Base-by-base conservation (phyloP, 2,113 vertebrate genomes). In the Mormyrus iriodes region DNA sequence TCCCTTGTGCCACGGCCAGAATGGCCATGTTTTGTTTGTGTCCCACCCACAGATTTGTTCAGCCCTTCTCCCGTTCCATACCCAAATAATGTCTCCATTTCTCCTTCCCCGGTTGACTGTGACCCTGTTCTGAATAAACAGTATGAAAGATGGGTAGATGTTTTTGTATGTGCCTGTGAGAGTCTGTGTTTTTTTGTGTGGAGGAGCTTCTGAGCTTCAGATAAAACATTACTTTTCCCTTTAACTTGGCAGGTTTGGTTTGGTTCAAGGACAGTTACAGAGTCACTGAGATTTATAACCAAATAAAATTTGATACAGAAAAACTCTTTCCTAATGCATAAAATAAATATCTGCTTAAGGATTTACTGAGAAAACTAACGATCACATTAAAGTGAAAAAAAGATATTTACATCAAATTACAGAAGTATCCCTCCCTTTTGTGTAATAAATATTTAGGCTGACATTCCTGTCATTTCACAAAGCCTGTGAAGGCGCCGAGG, bases 401-500 rank as follows among this genome's bases (percentile, higher is more conserved):
- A 24, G 24, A 48, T 51, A 85, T 51, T 51, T 42, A 46, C 9
- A 31, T 24, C 13, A n/a, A 31, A 24, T n/a, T 88, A 55, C 42
- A 69, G 24, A 88, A 15, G 24, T n/a, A n/a, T 17, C 48, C 17
- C 86, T 58, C 76, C 31, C 53, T 53, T 52, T 83, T 31, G 53
- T 69, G 83, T 83, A 53, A 88, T 51, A 91, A 91, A 90, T 88
- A 89, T 89, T 91, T 90, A 87, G 85, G 69, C 91, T 55, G 65
- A 21, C 48, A 91, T 90, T 89, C 88, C 85, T 87, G 31, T 89
- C 91, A 90, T 83, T 88, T 69, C 61, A 53, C 83, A 87, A 89
- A 88, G 88, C 86, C 51, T 58, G 35, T 90, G 35, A 44, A 89
- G 61, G 86, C 89, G 88, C 82, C 27, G 76, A 49, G 88, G 87